These are phyloP conservation scores for Oscheius sp. DNA, from an alignment of 2,888 invertebrate genomes.

Conservation along the genomic window DNA sequence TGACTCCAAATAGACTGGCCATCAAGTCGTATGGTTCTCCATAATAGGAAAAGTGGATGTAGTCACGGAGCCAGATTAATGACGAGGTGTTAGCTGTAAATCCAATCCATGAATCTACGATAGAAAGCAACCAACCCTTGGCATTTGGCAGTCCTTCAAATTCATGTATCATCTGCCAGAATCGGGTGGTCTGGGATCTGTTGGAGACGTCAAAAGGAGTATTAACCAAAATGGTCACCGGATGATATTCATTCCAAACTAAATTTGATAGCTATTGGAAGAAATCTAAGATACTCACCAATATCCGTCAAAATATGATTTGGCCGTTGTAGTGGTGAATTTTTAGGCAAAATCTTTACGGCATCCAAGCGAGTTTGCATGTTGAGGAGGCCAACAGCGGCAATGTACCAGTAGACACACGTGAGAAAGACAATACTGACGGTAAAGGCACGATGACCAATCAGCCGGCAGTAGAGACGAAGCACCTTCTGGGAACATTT, in stretches of 20 bases:
- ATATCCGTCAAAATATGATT: conserved; percentile 64
- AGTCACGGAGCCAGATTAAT: conserved; percentile 70
- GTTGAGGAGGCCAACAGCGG: conserved; percentile 51
- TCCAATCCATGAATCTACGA: too few relatives aligned
- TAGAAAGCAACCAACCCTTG: conserved; percentile 29
- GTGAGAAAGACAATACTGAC: conserved; percentile 50
- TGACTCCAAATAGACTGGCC: conserved; percentile 33
- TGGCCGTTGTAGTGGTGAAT: conserved; percentile 69
- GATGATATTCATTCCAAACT: conserved; percentile 72
- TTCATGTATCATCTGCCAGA: conserved; percentile 65
- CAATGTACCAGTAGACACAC: conserved; percentile 60
- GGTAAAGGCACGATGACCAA: conserved; percentile 58
- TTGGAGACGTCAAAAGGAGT: conserved; percentile 61
- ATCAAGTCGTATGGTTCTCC: conserved; percentile 53
- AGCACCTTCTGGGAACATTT: conserved; percentile 51
- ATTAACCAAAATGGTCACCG: conserved; percentile 70
- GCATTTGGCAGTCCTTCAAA: conserved; percentile 65
- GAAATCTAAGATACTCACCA: conserved; percentile 48
- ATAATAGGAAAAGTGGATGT: conserved; percentile 59
- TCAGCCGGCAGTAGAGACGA: conserved; percentile 57
- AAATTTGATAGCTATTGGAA: conserved; percentile 19
- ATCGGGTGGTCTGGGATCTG: conserved; percentile 50
- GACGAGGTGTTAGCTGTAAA: conserved; percentile 57
- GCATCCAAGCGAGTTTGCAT: conserved; percentile 66
- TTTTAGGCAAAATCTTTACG: conserved; percentile 68